phyloP scores from a whole-genome alignment of 2,888 invertebrate genomes.

The Diachrysia chrysitis region DNA sequence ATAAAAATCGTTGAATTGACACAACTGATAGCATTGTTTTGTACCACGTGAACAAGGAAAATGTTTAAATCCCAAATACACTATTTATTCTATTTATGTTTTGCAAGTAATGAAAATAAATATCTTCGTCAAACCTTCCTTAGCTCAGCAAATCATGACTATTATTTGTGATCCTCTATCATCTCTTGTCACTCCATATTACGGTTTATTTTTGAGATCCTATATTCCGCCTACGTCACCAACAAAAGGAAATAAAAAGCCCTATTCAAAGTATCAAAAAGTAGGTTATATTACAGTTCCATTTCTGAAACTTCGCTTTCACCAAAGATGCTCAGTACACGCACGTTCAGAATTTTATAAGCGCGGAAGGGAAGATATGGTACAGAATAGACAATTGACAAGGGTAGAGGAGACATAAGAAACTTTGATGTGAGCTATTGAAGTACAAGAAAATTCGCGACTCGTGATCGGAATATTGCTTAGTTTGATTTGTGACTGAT shows the following conservation, averaged over 20 bases:
- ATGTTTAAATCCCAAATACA: background rate
- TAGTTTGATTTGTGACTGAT: constrained; percentile 72
- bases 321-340: constrained; percentile 40
- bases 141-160: background rate
- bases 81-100: background rate
- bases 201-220: constrained; percentile 8
- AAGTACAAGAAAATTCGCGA: constrained; percentile 74
- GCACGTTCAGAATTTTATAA: constrained; percentile 58
- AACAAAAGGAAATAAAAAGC: constrained; percentile 32
- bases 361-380: constrained; percentile 65
- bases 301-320: constrained; percentile 51
- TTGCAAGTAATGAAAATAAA: background rate
- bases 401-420: constrained; percentile 76
- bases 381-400: constrained; percentile 78
- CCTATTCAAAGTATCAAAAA: constrained; percentile 49
- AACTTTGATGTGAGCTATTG: constrained; percentile 79
- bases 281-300: constrained; percentile 48
- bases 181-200: background rate
- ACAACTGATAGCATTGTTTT: no score
- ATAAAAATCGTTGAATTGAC: no score
- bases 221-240: constrained; percentile 11
- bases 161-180: background rate
- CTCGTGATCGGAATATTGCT: constrained; percentile 76
- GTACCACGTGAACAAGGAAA: background rate
- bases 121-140: background rate